Evolutionary conservation across 2,113 vertebrate species (phyloP), one percentile per base, ranked within the genome.

Genomic region (Opisthocomus hoazin): DNA sequence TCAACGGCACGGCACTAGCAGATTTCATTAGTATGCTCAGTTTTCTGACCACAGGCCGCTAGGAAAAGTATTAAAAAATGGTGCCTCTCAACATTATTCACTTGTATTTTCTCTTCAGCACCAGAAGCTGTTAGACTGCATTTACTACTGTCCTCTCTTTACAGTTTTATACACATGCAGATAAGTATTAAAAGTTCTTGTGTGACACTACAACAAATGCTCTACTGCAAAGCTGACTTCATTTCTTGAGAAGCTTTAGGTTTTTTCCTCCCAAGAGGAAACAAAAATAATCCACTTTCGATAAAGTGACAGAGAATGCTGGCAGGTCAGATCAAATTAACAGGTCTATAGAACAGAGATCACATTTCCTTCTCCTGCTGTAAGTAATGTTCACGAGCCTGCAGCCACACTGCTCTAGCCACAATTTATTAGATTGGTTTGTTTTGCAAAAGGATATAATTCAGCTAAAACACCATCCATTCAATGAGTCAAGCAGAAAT

Each of bases 371-470:
- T 36, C 84, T 73, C 78, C 23, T 76, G 63, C 30, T 5, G 87
- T 96, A 97, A 93, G 89, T 70, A 97, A 93, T 29, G 87, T 34
- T 96, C 84, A 94, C 29, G 26, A 94, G 74, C 46, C 89, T 3
- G 2, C 27, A 94, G 70, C 79, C 74, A 56, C 22, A 65, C 84
- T 87, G 65, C 64, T 82, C 74, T 41, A 60, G 57, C 34, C 65
- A 93, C 74, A 79, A 37, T 95, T 79, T 84, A 88, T 88, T 83
- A 86, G 73, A 82, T 45, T 60, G 48, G 36, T 30, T 85, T 88
- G 36, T 48, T 87, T 64, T 75, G 61, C 61, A 64, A 53, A 88
- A 79, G 41, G 22, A 36, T 53, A 2, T 11, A 68, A 69, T 69
- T 74, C 74, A 87, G 30, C 43, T 53, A 78, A 84, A 89, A 39